Conservation (phyloP, 2,888 invertebrate genomes). For the Drosophila siamana region DNA sequence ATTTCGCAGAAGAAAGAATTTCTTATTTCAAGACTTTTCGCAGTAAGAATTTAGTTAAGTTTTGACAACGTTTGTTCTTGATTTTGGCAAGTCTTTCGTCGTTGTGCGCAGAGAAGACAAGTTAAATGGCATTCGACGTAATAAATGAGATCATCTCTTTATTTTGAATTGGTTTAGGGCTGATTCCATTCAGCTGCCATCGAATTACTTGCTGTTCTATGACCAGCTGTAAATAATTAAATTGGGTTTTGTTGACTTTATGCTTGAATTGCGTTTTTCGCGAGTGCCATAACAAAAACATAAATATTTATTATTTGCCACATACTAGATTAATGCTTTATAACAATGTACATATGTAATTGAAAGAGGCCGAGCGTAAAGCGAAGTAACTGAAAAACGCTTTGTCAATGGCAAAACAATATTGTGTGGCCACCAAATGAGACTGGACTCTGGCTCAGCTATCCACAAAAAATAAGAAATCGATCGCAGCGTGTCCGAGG, state of each 20-base stretch:
- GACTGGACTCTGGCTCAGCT: slow-evolving; percentile 1
- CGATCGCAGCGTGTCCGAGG: background rate
- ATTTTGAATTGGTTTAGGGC: too few relatives aligned
- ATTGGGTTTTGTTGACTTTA: background rate
- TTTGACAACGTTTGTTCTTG: too few relatives aligned
- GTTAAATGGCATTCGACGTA: too few relatives aligned
- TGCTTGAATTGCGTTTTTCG: background rate
- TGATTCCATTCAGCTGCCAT: too few relatives aligned
- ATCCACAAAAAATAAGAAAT: background rate
- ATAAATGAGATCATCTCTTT: too few relatives aligned
- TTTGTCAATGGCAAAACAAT: background rate
- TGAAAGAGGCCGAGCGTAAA: background rate
- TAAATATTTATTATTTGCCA: background rate
- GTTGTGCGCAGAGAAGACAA: too few relatives aligned
- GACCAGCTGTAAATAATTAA: background rate
- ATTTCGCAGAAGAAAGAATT: too few relatives aligned
- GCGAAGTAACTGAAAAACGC: background rate
- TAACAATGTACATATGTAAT: background rate
- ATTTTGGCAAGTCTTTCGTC: too few relatives aligned
- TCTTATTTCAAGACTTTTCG: too few relatives aligned
- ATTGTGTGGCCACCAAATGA: background rate
- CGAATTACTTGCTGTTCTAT: background rate
- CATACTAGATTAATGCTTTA: background rate
- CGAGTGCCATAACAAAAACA: background rate
- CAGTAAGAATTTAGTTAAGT: too few relatives aligned